These are phyloP conservation scores for Arbacia lixula DNA, from an alignment of 53 echinoderm and acorn worm genomes.

Conservation along the genomic window DNA sequence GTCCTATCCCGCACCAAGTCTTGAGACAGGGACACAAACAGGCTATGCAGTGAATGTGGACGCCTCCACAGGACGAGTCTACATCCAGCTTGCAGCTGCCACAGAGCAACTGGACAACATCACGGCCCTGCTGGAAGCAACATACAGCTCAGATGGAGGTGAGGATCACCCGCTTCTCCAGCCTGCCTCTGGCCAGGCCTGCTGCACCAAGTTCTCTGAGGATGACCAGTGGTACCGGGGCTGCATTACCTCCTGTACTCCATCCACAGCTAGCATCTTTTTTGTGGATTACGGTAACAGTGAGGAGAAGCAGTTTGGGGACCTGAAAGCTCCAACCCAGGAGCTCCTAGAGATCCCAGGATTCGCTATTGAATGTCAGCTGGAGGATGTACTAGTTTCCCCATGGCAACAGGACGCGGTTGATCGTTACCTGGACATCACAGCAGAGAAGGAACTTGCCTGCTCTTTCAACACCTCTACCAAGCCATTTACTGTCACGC, in stretches of 20 bases:
- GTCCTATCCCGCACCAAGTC: constrained; percentile 19
- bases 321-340: constrained; percentile 62
- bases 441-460: constrained; percentile 69
- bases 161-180: constrained; percentile 20
- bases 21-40: constrained; percentile 23
- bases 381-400: constrained; percentile 65
- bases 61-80: constrained; percentile 62
- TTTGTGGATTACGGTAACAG: constrained; percentile 97
- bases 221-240: constrained; percentile 94
- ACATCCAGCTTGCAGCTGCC: constrained; percentile 62
- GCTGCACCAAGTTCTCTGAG: constrained; percentile 84
- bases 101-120: constrained; percentile 73
- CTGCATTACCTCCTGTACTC: constrained; percentile 31
- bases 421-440: constrained; percentile 46
- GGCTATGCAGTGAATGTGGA: constrained; percentile 80
- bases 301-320: constrained; percentile 64
- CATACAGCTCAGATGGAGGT: constrained; percentile 48
- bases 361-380: constrained; percentile 72
- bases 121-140: constrained; percentile 61
- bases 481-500: constrained; percentile 60
- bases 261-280: constrained; percentile 65
- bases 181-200: constrained; percentile 22
- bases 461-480: constrained; percentile 61
- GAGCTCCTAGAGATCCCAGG: constrained; percentile 78
- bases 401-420: constrained; percentile 41